A percentile compares a stretch with the other conserved stretches of the same genome.
Conservation (phyloP, 2,113 vertebrate genomes). For the Urocitellus parryii region DNA sequence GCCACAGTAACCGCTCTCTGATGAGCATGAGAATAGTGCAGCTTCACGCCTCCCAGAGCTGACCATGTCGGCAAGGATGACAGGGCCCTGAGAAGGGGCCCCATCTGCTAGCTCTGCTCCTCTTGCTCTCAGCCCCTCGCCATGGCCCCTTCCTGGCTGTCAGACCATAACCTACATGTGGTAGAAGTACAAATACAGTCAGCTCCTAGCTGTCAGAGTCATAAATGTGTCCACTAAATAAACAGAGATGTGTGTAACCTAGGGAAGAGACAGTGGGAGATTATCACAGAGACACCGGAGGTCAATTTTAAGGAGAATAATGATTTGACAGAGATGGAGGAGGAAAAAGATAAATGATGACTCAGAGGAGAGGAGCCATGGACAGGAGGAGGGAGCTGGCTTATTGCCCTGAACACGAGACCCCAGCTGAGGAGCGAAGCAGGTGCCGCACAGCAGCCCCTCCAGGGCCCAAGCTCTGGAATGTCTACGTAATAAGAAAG, state of each 20-base stretch:
- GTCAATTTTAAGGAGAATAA: background rate
- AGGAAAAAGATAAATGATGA: background rate
- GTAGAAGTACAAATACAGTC: background rate
- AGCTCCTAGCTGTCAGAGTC: background rate
- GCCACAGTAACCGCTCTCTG: background rate
- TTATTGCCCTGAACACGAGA: background rate
- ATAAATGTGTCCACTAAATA: background rate
- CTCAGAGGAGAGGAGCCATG: background rate
- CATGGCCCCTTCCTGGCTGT: background rate
- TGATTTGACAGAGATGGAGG: background rate
- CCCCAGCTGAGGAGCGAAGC: background rate
- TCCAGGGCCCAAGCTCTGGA: background rate
- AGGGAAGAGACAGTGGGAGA: background rate
- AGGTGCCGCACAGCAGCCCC: background rate
- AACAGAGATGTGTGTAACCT: background rate
- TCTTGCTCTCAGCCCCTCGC: background rate
- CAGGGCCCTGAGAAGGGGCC: fast-evolving
- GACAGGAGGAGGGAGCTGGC: background rate
- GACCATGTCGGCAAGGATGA: background rate
- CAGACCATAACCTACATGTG: background rate
- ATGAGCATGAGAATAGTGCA: background rate
- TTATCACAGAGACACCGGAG: background rate
- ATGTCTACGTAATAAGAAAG: slow-evolving; percentile 42
- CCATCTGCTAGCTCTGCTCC: background rate
- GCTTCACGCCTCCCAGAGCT: background rate